phyloP scores from a whole-genome alignment of 2,113 vertebrate species.

The Leucosticte australis region DNA sequence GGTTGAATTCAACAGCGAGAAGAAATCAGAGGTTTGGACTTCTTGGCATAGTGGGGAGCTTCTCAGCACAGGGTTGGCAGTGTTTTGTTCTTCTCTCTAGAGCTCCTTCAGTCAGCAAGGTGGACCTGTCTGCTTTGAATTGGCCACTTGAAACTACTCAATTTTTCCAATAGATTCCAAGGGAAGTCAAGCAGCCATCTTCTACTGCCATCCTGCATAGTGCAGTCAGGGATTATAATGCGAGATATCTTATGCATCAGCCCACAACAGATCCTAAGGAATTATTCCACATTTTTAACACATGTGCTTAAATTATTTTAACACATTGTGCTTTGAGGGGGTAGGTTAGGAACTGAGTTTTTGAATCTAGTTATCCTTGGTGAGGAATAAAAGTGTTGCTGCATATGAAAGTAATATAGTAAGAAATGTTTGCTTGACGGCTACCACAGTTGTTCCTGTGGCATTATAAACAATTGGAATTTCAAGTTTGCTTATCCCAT shows the following conservation, averaged over 20 bases:
- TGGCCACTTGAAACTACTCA: background rate
- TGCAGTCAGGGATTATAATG: background rate
- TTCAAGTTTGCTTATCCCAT: background rate
- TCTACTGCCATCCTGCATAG: background rate
- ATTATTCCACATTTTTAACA: background rate
- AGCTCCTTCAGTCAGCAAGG: background rate
- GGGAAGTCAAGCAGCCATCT: background rate
- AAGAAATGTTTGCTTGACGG: background rate
- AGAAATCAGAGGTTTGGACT: background rate
- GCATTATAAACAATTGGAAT: background rate
- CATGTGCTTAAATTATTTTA: background rate
- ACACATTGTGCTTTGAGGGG: background rate
- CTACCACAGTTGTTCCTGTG: rapidly evolving
- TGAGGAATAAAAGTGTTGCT: background rate
- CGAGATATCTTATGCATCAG: background rate
- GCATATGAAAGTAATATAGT: background rate
- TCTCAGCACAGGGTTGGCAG: background rate
- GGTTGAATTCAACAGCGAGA: background rate
- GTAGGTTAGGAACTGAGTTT: background rate
- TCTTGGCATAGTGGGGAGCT: background rate
- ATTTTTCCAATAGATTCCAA: background rate
- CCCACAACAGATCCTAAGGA: background rate
- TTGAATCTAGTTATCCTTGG: background rate
- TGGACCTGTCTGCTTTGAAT: background rate
- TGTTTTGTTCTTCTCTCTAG: background rate